Conservation (phyloP, 2,888 invertebrate species). For the Lamellibrachia columna region DNA sequence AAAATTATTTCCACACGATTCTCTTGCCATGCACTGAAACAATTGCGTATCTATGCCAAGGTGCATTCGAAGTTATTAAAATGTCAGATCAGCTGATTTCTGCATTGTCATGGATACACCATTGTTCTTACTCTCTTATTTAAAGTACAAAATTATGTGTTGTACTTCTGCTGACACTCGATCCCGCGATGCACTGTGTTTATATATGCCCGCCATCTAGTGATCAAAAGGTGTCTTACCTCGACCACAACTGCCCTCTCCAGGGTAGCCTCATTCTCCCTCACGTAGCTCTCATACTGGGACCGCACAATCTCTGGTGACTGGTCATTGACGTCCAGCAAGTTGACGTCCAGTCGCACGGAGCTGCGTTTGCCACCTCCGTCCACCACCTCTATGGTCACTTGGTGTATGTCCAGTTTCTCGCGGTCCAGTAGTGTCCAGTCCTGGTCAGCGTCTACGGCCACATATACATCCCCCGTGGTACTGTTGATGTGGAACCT, state of each 20-base stretch:
- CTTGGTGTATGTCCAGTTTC: slow-evolving; percentile 79
- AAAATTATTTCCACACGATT: too few species aligned
- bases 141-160: too few species aligned
- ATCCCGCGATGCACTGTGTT: too few species aligned
- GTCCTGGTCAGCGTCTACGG: slow-evolving; percentile 53
- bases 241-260: slow-evolving; percentile 70
- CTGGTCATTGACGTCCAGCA: slow-evolving; percentile 60
- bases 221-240: slow-evolving; percentile 25
- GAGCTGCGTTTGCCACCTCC: slow-evolving; percentile 73
- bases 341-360: slow-evolving; percentile 52
- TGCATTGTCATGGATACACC: too few species aligned
- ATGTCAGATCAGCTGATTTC: too few species aligned
- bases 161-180: too few species aligned
- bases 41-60: too few species aligned
- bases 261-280: slow-evolving; percentile 80
- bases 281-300: slow-evolving; percentile 68
- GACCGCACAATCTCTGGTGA: slow-evolving; percentile 53
- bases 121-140: too few species aligned
- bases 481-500: slow-evolving; percentile 75
- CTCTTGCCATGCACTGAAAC: too few species aligned
- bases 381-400: slow-evolving; percentile 83
- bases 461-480: slow-evolving; percentile 77
- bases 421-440: slow-evolving; percentile 77
- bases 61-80: too few species aligned
- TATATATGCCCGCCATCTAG: too few species aligned